Evolutionary conservation across 2,797 vertebrate species (phyloP).

Genomic region (Helarctos malayanus): DNA sequence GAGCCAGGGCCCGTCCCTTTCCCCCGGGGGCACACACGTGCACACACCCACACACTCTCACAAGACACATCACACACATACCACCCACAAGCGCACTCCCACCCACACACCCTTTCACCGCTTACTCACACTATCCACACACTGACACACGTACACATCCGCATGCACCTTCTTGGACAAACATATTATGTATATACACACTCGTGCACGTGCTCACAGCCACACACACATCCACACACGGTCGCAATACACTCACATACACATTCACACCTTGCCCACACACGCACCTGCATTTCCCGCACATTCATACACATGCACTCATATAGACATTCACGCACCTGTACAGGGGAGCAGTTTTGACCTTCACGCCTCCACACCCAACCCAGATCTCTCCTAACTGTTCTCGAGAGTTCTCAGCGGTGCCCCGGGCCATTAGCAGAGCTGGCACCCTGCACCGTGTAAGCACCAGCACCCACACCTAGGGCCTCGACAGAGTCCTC

Average conservation of each 20-base stretch:
- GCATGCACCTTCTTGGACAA: background rate
- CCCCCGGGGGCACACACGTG: rapidly evolving
- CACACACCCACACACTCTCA: no score
- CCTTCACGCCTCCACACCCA: background rate
- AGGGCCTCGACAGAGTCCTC: background rate
- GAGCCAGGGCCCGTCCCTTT: background rate
- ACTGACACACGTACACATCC: background rate
- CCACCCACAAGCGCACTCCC: background rate
- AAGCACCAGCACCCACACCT: background rate
- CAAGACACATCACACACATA: no score
- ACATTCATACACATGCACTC: rapidly evolving
- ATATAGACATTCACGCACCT: rapidly evolving
- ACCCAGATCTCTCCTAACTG: no score
- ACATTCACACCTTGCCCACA: background rate
- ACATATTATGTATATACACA: background rate
- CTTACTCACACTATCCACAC: rapidly evolving
- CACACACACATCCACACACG: background rate
- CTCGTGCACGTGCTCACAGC: background rate
- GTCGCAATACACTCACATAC: background rate
- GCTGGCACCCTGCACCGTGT: no score
- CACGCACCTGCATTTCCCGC: rapidly evolving
- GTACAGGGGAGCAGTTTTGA: background rate
- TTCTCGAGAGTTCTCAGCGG: background rate
- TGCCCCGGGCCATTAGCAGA: background rate
- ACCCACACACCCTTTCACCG: background rate